Percentiles rank a stretch among this genome's conserved stretches.
These are phyloP conservation scores for Macrotis lagotis DNA, from an alignment of 2,113 vertebrate genomes.

Conservation along the genomic window DNA sequence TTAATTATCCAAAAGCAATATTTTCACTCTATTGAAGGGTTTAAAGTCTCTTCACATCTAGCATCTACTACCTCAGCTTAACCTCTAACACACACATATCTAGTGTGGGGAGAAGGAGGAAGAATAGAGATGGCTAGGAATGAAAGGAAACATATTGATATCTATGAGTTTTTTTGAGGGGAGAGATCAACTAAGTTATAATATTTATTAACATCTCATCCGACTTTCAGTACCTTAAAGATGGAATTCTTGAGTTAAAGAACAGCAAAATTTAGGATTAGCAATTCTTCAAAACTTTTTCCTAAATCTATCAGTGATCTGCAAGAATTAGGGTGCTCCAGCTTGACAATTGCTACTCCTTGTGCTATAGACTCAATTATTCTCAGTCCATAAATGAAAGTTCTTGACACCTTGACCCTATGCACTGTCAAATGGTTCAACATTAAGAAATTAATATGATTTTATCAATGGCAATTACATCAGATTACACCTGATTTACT, in stretches of 20 bases:
- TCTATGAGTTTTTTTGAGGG: background rate
- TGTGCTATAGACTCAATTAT: background rate
- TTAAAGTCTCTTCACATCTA: conserved; percentile 25
- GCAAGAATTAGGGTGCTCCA: background rate
- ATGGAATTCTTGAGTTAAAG: background rate
- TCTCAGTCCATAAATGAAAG: background rate
- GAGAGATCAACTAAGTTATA: background rate
- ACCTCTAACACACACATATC: background rate
- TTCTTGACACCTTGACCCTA: background rate
- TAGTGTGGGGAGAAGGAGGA: too few relatives aligned
- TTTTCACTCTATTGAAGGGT: conserved; percentile 39
- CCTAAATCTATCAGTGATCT: background rate
- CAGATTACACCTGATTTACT: background rate
- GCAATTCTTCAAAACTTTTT: background rate
- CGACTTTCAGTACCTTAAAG: background rate
- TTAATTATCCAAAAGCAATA: conserved; percentile 62
- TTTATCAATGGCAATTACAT: background rate
- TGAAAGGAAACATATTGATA: background rate
- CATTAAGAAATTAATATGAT: background rate
- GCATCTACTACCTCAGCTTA: background rate
- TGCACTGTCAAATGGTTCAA: background rate
- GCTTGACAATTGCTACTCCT: background rate
- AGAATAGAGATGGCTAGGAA: background rate
- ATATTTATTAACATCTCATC: background rate
- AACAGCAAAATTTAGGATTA: background rate